Percentiles rank a stretch among this genome's conserved stretches.
phyloP scores from a whole-genome alignment of 2,113 vertebrate genomes.

The Toxostoma redivivum region DNA sequence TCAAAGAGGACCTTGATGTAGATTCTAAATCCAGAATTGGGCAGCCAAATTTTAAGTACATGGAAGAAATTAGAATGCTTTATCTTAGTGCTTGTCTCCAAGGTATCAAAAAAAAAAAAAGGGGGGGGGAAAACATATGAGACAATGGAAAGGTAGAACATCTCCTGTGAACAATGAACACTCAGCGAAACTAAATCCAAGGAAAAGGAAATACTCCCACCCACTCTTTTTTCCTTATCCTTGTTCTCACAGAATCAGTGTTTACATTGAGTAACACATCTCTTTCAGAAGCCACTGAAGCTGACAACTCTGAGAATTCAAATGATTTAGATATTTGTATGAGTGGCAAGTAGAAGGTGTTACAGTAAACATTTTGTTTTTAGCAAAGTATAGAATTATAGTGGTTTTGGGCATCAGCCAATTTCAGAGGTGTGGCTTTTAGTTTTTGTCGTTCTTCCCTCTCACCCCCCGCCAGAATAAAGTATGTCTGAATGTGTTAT shows the following conservation, averaged over 20 bases:
- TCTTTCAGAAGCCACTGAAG: not conserved
- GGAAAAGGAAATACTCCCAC: slow-evolving; percentile 45
- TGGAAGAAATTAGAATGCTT: not conserved
- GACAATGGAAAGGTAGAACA: slow-evolving; percentile 37
- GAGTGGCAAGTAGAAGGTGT: not conserved
- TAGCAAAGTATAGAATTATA: not conserved
- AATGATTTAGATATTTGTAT: not conserved
- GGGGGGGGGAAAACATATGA: not conserved
- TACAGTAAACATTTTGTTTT: not conserved
- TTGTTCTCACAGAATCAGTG: slow-evolving; percentile 11
- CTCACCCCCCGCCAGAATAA: not conserved
- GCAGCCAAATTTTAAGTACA: not conserved
- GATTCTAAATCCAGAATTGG: not conserved
- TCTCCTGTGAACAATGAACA: slow-evolving; percentile 27
- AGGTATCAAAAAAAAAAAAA: not conserved
- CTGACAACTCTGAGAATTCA: not conserved
- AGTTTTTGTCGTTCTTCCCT: not conserved
- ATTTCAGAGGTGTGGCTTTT: not conserved
- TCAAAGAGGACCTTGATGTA: not conserved
- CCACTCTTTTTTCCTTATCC: slow-evolving; percentile 17
- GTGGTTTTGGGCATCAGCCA: not conserved
- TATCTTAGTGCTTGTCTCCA: not conserved
- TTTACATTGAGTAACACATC: not conserved
- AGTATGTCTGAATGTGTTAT: not conserved
- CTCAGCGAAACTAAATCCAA: not conserved